Evolutionary conservation across 2,888 invertebrate genomes (phyloP).

Genomic region (Drosophila antonietae): DNA sequence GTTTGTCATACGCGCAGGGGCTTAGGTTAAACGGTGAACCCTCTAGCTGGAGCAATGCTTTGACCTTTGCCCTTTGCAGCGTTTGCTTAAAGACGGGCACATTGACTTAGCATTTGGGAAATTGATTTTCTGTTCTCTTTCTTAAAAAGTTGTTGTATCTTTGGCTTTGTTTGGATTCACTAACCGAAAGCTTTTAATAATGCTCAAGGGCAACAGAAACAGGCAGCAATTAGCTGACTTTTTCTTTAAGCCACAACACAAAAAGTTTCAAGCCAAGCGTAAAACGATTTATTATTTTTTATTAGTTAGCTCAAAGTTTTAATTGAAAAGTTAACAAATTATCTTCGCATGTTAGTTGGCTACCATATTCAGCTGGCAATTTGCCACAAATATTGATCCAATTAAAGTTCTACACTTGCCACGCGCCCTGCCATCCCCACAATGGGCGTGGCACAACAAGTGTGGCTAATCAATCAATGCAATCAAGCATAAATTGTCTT

Average conservation of each 20-base stretch:
- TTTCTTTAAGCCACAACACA: conserved; percentile 34
- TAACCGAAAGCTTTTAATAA: conserved; percentile 30
- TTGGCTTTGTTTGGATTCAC: conserved; percentile 25
- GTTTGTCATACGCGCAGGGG: conserved; percentile 58
- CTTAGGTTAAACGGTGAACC: conserved; percentile 30
- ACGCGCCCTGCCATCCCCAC: background rate
- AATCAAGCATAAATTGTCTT: conserved; percentile 80
- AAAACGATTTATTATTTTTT: conserved; percentile 72
- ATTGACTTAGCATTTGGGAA: conserved; percentile 56
- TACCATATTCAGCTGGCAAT: conserved; percentile 12
- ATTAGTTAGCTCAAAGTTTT: conserved; percentile 59
- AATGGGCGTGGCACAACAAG: conserved; percentile 53
- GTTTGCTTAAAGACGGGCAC: conserved; percentile 24
- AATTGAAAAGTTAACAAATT: conserved; percentile 63
- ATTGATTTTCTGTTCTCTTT: conserved; percentile 9
- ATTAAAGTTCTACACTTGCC: conserved; percentile 34
- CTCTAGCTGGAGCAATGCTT: conserved; percentile 29
- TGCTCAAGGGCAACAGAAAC: conserved; percentile 14
- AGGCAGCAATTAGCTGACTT: conserved; percentile 33
- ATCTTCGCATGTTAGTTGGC: conserved; percentile 1
- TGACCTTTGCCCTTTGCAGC: conserved; percentile 48
- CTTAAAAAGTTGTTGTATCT: conserved; percentile 8
- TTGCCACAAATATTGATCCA: conserved; percentile 18
- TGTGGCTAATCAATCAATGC: conserved; percentile 80
- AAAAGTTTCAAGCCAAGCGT: conserved; percentile 50